phyloP scores from a whole-genome alignment of 37 sponge, comb jelly and placozoan genomes.

The Halisarca cf. caerulea region DNA sequence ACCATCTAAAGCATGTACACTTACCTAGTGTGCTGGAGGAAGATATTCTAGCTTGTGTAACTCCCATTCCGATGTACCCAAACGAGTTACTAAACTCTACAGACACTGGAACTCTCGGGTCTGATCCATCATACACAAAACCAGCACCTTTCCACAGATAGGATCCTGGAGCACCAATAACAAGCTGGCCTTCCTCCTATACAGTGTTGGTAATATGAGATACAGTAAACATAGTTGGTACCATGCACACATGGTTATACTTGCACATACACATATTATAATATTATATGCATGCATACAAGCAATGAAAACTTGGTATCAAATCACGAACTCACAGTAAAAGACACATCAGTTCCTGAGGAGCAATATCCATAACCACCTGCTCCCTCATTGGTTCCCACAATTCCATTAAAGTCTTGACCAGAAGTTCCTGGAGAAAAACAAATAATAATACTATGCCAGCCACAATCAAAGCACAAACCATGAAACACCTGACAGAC shows the following conservation, averaged over 20 bases:
- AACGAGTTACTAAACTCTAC: not conserved
- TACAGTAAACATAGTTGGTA: too few relatives aligned
- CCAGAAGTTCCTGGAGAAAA: too few relatives aligned
- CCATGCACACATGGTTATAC: too few relatives aligned
- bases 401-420: not conserved
- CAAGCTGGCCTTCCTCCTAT: not conserved
- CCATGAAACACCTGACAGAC: too few relatives aligned
- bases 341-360: conserved; percentile 19
- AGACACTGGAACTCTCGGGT: not conserved
- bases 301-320: too few relatives aligned
- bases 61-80: conserved; percentile 25
- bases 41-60: not conserved
- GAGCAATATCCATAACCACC: conserved; percentile 8
- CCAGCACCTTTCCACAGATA: conserved; percentile 3
- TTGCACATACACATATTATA: too few relatives aligned
- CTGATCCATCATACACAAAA: not conserved
- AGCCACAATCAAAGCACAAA: too few relatives aligned
- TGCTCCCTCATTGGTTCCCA: too few relatives aligned
- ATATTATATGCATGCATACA: too few relatives aligned
- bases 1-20: too few relatives aligned
- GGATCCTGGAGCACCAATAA: conserved; percentile 9
- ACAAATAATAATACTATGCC: too few relatives aligned
- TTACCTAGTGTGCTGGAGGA: not conserved
- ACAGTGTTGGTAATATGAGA: too few relatives aligned
- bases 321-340: not conserved